Evolutionary conservation across 2,888 invertebrate species (phyloP).

Genomic region (Caenorhabditis sp.): DNA sequence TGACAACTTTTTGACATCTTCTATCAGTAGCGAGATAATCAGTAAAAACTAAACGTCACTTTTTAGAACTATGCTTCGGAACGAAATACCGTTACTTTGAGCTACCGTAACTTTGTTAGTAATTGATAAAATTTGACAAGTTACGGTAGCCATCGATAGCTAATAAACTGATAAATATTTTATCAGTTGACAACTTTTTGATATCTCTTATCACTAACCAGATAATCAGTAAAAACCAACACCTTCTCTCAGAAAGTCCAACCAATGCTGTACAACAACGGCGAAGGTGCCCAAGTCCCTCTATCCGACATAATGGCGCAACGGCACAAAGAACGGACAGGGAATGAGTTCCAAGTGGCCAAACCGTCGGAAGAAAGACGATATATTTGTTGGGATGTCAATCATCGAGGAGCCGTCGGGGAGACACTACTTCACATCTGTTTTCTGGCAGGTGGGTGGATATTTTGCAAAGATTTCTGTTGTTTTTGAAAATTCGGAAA

Average conservation of each 20-base stretch:
- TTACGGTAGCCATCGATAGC: neutral
- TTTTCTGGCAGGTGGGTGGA: conserved; percentile 71
- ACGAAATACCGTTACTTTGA: neutral
- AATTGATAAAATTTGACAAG: neutral
- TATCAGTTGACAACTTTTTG: neutral
- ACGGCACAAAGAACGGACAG: conserved; percentile 78
- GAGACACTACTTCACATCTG: conserved; percentile 96
- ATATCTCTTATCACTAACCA: neutral
- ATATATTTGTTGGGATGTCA: conserved; percentile 78
- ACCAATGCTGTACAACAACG: conserved; percentile 79
- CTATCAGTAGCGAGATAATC: too few species aligned
- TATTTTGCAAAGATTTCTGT: neutral
- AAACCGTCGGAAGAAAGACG: conserved; percentile 67
- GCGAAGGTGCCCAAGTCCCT: conserved; percentile 75
- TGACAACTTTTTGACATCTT: too few species aligned
- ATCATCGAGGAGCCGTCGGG: conserved; percentile 90
- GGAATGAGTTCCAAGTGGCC: conserved; percentile 59
- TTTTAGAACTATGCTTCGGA: neutral
- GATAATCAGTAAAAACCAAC: neutral
- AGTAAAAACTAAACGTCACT: neutral
- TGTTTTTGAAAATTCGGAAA: too few species aligned
- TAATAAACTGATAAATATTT: too few species aligned
- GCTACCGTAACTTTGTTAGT: neutral
- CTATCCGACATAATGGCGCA: conserved; percentile 74
- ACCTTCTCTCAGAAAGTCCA: conserved; percentile 71